These are phyloP conservation scores for Opisthograptis luteolata DNA, from an alignment of 2,888 invertebrate species.

Conservation along the genomic window DNA sequence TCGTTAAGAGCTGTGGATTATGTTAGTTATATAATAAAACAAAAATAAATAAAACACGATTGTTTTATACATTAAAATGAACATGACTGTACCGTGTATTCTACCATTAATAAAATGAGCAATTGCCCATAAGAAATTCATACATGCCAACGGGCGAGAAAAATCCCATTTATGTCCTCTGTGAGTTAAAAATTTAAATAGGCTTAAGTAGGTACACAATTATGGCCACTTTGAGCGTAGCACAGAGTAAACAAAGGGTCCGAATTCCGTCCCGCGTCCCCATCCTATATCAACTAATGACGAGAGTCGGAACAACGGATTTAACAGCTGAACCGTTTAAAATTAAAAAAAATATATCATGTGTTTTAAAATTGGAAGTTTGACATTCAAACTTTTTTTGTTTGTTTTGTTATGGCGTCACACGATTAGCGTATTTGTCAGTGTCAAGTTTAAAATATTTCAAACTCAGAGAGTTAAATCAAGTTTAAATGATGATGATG, in stretches of 20 bases:
- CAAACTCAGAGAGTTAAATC: no score
- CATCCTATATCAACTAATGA: conserved; percentile 72
- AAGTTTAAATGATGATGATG: no score
- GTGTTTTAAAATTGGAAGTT: conserved; percentile 19
- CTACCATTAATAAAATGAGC: background rate
- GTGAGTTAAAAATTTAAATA: conserved; percentile 52
- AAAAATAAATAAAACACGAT: no score
- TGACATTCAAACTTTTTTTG: conserved; percentile 18
- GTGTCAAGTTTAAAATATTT: background rate
- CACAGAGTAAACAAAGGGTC: conserved; percentile 65
- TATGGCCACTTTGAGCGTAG: conserved; percentile 59
- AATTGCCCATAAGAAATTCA: conserved; percentile 29
- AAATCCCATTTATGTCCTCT: conserved; percentile 38
- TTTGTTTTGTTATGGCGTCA: no score
- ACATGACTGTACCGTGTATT: no score
- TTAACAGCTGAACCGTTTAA: conserved; percentile 64
- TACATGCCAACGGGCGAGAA: conserved; percentile 27
- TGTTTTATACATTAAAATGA: no score
- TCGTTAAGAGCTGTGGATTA: no score
- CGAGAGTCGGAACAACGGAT: conserved; percentile 61
- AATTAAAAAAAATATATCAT: conserved; percentile 42
- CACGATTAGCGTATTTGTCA: no score
- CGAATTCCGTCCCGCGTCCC: conserved; percentile 42
- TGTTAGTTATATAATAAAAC: no score
- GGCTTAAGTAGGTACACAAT: conserved; percentile 63